Percentiles rank a stretch among this genome's conserved stretches.
Conservation (phyloP, 2,888 invertebrate genomes). For the Atrina japonica region DNA sequence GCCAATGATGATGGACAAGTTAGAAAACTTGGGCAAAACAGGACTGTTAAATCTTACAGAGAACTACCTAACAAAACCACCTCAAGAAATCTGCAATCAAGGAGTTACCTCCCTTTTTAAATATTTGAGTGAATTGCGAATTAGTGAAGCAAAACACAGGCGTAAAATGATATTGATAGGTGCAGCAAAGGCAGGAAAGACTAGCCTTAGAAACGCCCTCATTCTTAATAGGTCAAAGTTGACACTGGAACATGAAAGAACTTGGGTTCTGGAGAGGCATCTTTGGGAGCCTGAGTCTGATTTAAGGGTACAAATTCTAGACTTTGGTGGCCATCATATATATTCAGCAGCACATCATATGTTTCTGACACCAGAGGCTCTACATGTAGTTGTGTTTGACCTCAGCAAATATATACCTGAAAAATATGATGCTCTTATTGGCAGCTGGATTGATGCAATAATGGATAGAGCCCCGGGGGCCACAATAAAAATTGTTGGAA, state of each 20-base stretch:
- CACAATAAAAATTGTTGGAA: constrained; percentile 68
- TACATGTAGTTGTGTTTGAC: constrained; percentile 74
- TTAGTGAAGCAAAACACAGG: constrained; percentile 72
- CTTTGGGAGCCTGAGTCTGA: constrained; percentile 75
- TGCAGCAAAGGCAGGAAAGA: constrained; percentile 73
- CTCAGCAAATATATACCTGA: constrained; percentile 60
- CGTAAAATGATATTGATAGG: constrained; percentile 74
- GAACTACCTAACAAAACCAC: constrained; percentile 66
- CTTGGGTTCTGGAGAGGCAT: constrained; percentile 75
- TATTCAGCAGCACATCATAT: constrained; percentile 78
- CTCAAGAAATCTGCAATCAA: constrained; percentile 70
- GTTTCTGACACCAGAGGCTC: constrained; percentile 74
- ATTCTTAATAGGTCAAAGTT: constrained; percentile 68
- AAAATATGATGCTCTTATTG: constrained; percentile 62
- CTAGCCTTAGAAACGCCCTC: constrained; percentile 72
- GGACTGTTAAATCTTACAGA: constrained; percentile 62
- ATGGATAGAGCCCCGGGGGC: constrained; percentile 73
- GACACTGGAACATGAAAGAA: constrained; percentile 71
- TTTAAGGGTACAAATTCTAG: constrained; percentile 71
- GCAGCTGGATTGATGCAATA: constrained; percentile 74
- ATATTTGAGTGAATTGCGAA: constrained; percentile 67
- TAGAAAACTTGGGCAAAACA: constrained; percentile 59
- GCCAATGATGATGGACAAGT: constrained; percentile 69
- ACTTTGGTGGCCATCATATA: constrained; percentile 76
- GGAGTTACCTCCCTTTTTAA: constrained; percentile 63